Evolutionary conservation across 2,888 invertebrate genomes (phyloP).

Genomic region (Fissipunctia ypsillon): DNA sequence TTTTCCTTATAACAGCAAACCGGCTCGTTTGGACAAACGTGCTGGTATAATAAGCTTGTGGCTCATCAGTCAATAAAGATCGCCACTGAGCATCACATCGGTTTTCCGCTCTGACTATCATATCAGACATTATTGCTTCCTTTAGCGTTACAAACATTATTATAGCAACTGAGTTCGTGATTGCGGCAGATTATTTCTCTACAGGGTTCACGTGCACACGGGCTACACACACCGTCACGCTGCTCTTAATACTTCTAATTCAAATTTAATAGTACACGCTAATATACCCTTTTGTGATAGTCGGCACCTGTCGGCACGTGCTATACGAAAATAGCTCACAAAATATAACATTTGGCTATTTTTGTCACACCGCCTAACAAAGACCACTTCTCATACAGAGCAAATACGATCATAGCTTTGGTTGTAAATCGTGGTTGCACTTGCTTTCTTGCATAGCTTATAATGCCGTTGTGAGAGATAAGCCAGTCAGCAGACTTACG

Average conservation of each 20-base stretch:
- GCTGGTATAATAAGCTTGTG: conserved; percentile 12
- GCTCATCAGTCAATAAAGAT: conserved; percentile 26
- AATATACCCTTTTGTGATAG: no score
- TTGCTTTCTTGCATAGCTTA: neutral
- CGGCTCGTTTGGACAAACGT: conserved; percentile 15
- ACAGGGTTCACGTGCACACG: neutral
- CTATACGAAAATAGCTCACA: neutral
- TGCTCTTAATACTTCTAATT: conserved; percentile 4
- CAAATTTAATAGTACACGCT: neutral
- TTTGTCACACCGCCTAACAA: neutral
- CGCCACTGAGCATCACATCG: conserved; percentile 4
- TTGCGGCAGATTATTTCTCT: neutral
- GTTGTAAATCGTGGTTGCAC: neutral
- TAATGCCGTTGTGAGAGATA: neutral
- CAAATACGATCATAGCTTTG: neutral
- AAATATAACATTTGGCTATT: no score
- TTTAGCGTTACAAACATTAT: conserved; percentile 4
- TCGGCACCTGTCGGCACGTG: no score
- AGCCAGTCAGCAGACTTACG: neutral
- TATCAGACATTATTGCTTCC: conserved; percentile 11
- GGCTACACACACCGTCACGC: neutral
- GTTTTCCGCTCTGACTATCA: conserved; percentile 25
- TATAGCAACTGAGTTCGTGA: neutral
- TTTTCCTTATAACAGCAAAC: conserved; percentile 38
- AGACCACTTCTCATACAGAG: neutral